Conservation (phyloP, 2,113 vertebrate genomes). For the Callithrix jacchus region DNA sequence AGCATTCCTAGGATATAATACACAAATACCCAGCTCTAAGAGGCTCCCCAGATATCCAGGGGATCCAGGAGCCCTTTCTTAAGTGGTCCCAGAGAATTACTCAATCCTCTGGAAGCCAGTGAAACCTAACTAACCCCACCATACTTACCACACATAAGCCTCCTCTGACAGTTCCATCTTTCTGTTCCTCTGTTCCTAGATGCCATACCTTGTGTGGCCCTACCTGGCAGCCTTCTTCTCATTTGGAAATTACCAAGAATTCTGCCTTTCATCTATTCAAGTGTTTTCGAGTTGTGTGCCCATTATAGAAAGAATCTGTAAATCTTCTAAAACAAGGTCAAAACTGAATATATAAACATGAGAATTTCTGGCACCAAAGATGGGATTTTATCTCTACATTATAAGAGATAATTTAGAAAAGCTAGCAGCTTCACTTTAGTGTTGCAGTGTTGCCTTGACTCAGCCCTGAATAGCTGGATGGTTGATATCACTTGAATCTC, state of each 20-base stretch:
- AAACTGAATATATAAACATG: neutral
- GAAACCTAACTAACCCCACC: neutral
- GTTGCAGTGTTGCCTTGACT: neutral
- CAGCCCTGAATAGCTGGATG: neutral
- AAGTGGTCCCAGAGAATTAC: neutral
- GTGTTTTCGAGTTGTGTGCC: neutral
- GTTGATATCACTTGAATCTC: constrained; percentile 37
- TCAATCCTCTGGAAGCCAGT: neutral
- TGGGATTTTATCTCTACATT: neutral
- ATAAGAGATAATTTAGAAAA: constrained; percentile 1
- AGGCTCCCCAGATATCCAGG: neutral
- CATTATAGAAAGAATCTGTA: neutral
- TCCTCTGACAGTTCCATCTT: neutral
- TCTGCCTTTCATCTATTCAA: neutral
- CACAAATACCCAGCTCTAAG: neutral
- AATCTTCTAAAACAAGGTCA: neutral
- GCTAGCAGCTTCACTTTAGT: neutral
- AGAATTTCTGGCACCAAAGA: neutral
- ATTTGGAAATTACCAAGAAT: neutral
- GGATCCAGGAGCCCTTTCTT: neutral
- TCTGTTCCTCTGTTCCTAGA: neutral
- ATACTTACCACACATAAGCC: neutral
- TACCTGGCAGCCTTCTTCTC: neutral
- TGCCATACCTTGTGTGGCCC: neutral
- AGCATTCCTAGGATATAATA: neutral